Percentiles rank a stretch among this genome's conserved stretches.
Evolutionary conservation across 2,113 vertebrate genomes (phyloP).

Genomic region (Nothocercus nigrocapillus): DNA sequence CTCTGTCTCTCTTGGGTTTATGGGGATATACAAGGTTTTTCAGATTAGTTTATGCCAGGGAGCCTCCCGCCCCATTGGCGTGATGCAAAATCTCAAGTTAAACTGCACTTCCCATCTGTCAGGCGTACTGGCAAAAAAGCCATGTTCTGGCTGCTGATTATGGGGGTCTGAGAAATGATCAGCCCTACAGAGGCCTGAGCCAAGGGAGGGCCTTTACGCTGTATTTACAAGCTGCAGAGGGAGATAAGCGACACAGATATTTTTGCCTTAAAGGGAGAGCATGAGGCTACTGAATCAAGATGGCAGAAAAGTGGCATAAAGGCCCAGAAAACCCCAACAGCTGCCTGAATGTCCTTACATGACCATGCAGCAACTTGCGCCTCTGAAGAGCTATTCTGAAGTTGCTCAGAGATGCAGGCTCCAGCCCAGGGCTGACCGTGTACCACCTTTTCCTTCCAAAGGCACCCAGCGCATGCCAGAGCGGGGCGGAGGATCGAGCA

Average conservation of each 20-base stretch:
- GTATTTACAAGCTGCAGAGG: not conserved
- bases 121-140: not conserved
- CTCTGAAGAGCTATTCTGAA: not conserved
- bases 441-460: not conserved
- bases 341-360: not conserved
- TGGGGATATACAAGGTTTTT: not conserved
- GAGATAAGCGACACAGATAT: not conserved
- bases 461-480: too few species aligned
- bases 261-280: not conserved
- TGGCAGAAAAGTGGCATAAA: not conserved
- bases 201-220: not conserved
- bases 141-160: not conserved
- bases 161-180: not conserved
- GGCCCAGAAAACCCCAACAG: not conserved
- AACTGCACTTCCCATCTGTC: not conserved
- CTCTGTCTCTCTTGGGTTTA: not conserved
- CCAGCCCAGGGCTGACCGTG: not conserved
- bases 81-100: not conserved
- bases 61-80: not conserved
- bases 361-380: not conserved
- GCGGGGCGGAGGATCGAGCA: not conserved
- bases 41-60: not conserved
- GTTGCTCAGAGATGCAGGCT: not conserved
- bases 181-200: not conserved
- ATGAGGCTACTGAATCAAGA: not conserved